Evolutionary conservation across 2,113 vertebrate species (phyloP), one percentile per base, ranked within the genome.

Genomic region (Cyprinodon tularosa): DNA sequence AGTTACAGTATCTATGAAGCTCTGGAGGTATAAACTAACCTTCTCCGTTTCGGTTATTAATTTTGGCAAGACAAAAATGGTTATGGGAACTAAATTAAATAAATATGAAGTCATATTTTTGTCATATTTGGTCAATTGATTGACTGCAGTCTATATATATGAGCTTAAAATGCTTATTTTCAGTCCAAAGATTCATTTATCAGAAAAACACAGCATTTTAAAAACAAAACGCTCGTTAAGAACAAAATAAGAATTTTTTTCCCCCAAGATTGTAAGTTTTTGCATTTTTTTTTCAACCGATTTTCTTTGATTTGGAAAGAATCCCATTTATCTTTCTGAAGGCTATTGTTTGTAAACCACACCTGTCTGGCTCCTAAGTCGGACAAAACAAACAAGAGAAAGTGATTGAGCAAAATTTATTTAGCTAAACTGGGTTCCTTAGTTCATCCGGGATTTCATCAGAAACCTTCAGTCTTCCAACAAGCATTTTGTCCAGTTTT

Each of bases 311-410:
- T 20, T 76, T 12, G n/a, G n/a, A 57, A 57, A 20, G 50, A 64
- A 42, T 17, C 17, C 65, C 38, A 48, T 12, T 75, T 67, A 10
- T 37, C 13, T 42, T 62, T 3, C 36, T 53, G 50, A 14, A 17
- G 71, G 17, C 29, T 39, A 20, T 71, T 71, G 13, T 15, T 38
- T 72, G 14, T 7, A 39, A 42, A 62, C 74, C 50, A 12, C 68
- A 59, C 66, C 74, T 66, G 0, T 67, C 4, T 73, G 62, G 60
- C 37, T 70, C 10, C 14, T 17, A 50, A 67, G 53, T 71, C 50
- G 39, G 20, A 37, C 22, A 29, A 81, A 47, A 50, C 66, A 50
- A 82, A 72, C 78, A 65, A 62, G 5, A 62, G 3, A 63, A 39
- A 64, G 45, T 4, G 42, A 15, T 17, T 17, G 3, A 7, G 9